Percentiles rank a stretch among this genome's conserved stretches.
Conservation (phyloP, 2,888 invertebrate genomes). For the Furcula furcula region DNA sequence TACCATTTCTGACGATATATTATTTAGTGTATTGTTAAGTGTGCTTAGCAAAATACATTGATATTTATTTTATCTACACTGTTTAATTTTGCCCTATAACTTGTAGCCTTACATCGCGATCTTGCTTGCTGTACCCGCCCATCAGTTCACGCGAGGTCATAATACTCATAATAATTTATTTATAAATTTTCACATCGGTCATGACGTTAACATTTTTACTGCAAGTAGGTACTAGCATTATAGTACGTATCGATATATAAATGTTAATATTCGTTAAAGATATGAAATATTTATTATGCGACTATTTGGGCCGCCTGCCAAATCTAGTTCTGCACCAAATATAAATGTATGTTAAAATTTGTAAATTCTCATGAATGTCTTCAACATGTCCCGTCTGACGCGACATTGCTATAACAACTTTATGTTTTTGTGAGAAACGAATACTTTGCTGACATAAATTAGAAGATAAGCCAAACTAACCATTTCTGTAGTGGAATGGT, state of each 20-base stretch:
- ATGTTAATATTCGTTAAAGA: constrained; percentile 48
- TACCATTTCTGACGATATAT: too few species aligned
- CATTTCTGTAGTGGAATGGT: too few species aligned
- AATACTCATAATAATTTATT: constrained; percentile 30
- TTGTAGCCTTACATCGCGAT: constrained; percentile 1
- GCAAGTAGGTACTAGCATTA: constrained; percentile 21
- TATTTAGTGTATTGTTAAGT: too few species aligned
- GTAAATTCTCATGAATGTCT: constrained; percentile 54
- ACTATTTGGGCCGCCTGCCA: constrained; percentile 58
- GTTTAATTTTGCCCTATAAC: too few species aligned
- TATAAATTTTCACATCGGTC: constrained; percentile 21
- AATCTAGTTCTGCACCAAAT: constrained; percentile 55
- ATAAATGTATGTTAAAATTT: constrained; percentile 38
- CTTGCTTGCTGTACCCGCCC: not conserved
- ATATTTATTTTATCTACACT: too few species aligned
- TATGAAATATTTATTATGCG: constrained; percentile 56
- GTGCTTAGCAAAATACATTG: too few species aligned
- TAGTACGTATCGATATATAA: constrained; percentile 32
- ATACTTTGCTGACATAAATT: constrained; percentile 35
- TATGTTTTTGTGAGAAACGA: constrained; percentile 32
- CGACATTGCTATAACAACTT: constrained; percentile 41
- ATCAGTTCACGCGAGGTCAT: constrained; percentile 17
- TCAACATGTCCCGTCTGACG: constrained; percentile 40
- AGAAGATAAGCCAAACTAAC: constrained; percentile 34
- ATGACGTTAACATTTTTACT: constrained; percentile 21